A percentile compares a stretch with the other conserved stretches of the same genome.
Evolutionary conservation across 1,140 invertebrate species (phyloP).

Genomic region (Nasonia giraulti): DNA sequence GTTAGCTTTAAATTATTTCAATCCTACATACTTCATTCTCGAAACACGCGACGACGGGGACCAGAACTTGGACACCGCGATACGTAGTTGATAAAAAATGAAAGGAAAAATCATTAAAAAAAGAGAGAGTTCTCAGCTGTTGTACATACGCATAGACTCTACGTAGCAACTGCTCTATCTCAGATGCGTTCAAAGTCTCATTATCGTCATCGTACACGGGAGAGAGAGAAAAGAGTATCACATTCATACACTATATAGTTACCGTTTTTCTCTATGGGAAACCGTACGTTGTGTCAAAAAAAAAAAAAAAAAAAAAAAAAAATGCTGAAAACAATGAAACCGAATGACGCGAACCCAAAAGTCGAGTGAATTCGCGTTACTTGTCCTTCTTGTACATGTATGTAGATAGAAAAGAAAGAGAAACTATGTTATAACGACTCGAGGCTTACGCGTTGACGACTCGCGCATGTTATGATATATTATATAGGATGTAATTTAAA

Average conservation of each 20-base stretch:
- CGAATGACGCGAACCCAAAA: neutral
- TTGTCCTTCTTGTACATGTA: conserved; percentile 67
- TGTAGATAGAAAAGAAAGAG: conserved; percentile 64
- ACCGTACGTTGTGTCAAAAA: neutral
- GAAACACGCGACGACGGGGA: neutral
- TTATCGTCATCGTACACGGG: neutral
- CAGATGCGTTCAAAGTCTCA: conserved; percentile 4
- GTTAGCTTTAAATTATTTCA: too few species aligned
- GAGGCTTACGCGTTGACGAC: conserved; percentile 23
- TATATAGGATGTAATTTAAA: neutral
- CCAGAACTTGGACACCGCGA: neutral
- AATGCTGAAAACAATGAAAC: neutral
- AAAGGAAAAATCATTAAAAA: neutral
- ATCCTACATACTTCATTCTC: too few species aligned
- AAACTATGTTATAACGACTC: conserved; percentile 22
- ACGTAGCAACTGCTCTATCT: neutral
- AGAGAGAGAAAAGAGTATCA: neutral
- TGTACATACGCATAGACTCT: conserved; percentile 10
- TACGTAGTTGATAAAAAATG: neutral
- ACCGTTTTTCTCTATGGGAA: conserved; percentile 31
- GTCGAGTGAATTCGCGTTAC: conserved; percentile 58
- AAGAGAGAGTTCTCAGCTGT: neutral
- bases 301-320: neutral
- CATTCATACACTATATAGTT: conserved; percentile 31
- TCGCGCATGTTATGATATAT: conserved; percentile 33